These are phyloP conservation scores for Uria aalge DNA, from an alignment of 2,113 vertebrate genomes.

Conservation along the genomic window DNA sequence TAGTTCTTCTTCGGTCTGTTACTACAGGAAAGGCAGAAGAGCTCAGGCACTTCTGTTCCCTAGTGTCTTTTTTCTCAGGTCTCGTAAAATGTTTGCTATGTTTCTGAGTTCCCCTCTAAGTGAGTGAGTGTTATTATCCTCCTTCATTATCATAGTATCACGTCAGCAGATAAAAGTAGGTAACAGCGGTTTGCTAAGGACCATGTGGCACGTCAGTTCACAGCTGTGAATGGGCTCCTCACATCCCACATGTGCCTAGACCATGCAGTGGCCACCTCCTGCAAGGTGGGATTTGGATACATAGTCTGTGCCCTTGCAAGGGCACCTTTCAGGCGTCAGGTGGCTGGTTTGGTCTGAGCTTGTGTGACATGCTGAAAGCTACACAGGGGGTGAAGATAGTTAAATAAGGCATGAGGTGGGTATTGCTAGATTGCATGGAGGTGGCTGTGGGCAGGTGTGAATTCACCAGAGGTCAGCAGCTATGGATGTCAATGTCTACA, in stretches of 20 bases:
- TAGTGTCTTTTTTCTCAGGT: not conserved
- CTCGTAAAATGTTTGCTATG: not conserved
- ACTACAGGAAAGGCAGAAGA: not conserved
- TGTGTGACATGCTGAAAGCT: not conserved
- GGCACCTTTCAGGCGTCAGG: not conserved
- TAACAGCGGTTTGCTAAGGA: not conserved
- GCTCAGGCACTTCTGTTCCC: not conserved
- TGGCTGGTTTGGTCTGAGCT: not conserved
- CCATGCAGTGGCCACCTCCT: not conserved
- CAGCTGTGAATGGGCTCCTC: not conserved
- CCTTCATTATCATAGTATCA: not conserved
- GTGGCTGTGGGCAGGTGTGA: not conserved
- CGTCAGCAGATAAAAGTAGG: not conserved
- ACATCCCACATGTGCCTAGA: not conserved
- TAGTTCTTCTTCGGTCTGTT: not conserved
- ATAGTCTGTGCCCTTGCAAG: not conserved
- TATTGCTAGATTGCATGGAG: not conserved
- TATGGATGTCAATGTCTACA: not conserved
- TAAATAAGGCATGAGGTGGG: not conserved
- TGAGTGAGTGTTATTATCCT: not conserved
- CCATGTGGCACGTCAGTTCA: not conserved
- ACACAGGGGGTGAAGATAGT: not conserved
- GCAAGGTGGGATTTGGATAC: not conserved
- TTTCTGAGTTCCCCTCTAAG: not conserved
- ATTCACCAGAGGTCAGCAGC: not conserved